Evolutionary conservation across 1,140 invertebrate genomes (phyloP).

Genomic region (Drosophila biarmipes): DNA sequence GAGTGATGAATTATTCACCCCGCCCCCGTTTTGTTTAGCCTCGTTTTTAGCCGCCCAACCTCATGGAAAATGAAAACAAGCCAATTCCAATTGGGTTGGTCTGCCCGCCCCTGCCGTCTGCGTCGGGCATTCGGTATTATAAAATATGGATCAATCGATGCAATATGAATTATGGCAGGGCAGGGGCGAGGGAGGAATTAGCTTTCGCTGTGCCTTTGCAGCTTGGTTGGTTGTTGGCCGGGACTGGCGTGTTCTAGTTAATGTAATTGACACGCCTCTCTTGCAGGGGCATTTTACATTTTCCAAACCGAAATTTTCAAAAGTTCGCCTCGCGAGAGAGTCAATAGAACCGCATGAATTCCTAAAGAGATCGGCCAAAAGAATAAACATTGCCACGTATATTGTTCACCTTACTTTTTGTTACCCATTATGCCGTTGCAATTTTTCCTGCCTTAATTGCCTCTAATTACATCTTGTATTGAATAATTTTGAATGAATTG

Average conservation of each 20-base stretch:
- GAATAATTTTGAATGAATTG: conserved; percentile 13
- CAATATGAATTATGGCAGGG: conserved; percentile 50
- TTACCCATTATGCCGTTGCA: neutral
- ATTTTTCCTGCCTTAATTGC: conserved; percentile 7
- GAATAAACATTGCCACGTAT: neutral
- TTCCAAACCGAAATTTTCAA: conserved; percentile 7
- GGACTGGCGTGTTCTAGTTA: conserved; percentile 50
- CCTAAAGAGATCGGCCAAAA: neutral
- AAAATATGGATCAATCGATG: conserved; percentile 71
- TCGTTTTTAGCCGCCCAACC: conserved; percentile 11
- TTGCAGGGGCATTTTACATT: conserved; percentile 25
- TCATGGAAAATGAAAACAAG: conserved; percentile 50
- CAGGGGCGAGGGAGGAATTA: neutral
- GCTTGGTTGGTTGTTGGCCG: conserved; percentile 27
- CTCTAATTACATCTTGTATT: conserved; percentile 1
- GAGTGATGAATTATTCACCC: conserved; percentile 45
- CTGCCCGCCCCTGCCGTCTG: conserved; percentile 20
- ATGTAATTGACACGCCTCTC: conserved; percentile 57
- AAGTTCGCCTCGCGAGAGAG: neutral
- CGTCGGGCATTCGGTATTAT: conserved; percentile 24
- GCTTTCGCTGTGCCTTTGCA: neutral
- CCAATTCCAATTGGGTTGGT: conserved; percentile 52
- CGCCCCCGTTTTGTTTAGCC: conserved; percentile 15
- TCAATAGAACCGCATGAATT: conserved; percentile 1
- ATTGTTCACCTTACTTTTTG: neutral